A percentile compares a stretch with the other conserved stretches of the same genome.
Evolutionary conservation across 2,888 invertebrate genomes (phyloP).

Genomic region (Pandemis heparana): DNA sequence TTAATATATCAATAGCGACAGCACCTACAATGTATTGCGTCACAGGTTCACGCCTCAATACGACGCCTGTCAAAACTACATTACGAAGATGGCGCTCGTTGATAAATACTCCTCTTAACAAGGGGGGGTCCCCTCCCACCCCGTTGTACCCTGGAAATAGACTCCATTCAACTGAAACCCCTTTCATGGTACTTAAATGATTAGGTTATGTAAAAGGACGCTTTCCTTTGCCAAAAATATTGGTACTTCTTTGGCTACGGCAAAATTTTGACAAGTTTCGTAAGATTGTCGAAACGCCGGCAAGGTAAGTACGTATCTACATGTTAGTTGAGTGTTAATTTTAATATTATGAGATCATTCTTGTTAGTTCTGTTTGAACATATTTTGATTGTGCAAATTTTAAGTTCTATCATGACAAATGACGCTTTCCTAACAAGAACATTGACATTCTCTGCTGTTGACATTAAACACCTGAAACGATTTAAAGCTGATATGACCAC

Average conservation of each 20-base stretch:
- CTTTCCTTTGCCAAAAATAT: neutral
- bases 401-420: too few relatives aligned
- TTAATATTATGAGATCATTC: too few relatives aligned
- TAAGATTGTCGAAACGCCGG: too few relatives aligned
- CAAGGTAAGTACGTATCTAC: too few relatives aligned
- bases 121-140: slow-evolving; percentile 12
- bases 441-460: too few relatives aligned
- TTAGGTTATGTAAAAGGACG: slow-evolving; percentile 11
- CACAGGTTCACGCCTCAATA: slow-evolving; percentile 1
- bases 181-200: slow-evolving; percentile 2
- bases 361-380: too few relatives aligned
- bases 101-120: slow-evolving; percentile 26
- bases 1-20: too few relatives aligned
- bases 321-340: too few relatives aligned
- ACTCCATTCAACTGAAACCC: slow-evolving; percentile 28
- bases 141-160: slow-evolving; percentile 24
- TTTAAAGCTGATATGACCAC: too few relatives aligned
- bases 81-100: slow-evolving; percentile 25
- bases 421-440: too few relatives aligned
- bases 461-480: too few relatives aligned
- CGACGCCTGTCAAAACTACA: slow-evolving; percentile 41
- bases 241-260: neutral
- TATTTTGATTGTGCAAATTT: too few relatives aligned
- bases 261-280: neutral
- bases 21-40: neutral